These are phyloP conservation scores for Heliconius himera DNA, from an alignment of 1,140 invertebrate species.

Conservation along the genomic window DNA sequence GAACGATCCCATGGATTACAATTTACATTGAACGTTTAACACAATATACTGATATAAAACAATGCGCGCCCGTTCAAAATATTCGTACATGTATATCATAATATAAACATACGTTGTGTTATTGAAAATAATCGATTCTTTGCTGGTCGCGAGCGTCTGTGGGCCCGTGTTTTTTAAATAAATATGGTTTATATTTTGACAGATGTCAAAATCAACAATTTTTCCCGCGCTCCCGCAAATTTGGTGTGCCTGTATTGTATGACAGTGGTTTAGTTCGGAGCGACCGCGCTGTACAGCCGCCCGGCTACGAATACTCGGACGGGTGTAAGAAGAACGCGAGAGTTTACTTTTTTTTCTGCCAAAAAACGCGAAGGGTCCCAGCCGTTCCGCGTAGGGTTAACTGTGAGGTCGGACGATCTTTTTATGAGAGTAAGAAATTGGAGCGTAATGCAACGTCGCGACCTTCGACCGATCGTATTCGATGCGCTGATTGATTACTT, in stretches of 20 bases:
- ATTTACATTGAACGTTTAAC: slow-evolving; percentile 67
- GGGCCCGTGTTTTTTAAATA: background rate
- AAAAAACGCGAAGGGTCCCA: slow-evolving; percentile 73
- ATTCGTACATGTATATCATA: slow-evolving; percentile 56
- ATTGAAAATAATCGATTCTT: slow-evolving; percentile 58
- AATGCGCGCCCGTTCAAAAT: slow-evolving; percentile 61
- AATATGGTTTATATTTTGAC: slow-evolving; percentile 39
- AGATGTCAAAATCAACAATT: slow-evolving; percentile 49
- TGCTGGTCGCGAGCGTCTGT: slow-evolving; percentile 28
- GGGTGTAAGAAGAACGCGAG: slow-evolving; percentile 47
- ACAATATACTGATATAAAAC: slow-evolving; percentile 75
- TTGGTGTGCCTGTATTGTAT: slow-evolving; percentile 36
- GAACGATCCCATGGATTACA: slow-evolving; percentile 46
- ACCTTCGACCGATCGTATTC: slow-evolving; percentile 55
- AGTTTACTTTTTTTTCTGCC: slow-evolving; percentile 62
- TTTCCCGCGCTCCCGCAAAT: slow-evolving; percentile 70
- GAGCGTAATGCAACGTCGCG: slow-evolving; percentile 51
- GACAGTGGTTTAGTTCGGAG: slow-evolving; percentile 46
- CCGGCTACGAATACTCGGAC: slow-evolving; percentile 65
- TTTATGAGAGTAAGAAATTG: slow-evolving; percentile 56
- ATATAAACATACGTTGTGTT: slow-evolving; percentile 66
- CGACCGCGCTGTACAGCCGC: slow-evolving; percentile 71
- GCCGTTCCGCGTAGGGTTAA: slow-evolving; percentile 65
- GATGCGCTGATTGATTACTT: slow-evolving; percentile 33
- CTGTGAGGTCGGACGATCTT: slow-evolving; percentile 65